Conservation (phyloP, 2,888 invertebrate species). For the Coleophora deauratella region DNA sequence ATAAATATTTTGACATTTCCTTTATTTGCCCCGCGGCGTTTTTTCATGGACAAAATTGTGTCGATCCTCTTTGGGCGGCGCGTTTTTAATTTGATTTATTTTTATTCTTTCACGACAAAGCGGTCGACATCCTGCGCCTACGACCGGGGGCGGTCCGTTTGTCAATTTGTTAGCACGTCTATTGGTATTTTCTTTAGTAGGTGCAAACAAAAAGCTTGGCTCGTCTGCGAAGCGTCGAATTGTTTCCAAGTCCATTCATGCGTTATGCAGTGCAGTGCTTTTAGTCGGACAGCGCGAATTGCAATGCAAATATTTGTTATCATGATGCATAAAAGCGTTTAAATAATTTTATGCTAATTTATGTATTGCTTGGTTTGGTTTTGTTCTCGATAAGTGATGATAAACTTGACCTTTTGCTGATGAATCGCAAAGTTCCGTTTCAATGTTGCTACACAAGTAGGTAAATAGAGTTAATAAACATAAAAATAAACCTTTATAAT, state of each 20-base stretch:
- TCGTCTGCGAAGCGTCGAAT: conserved; percentile 39
- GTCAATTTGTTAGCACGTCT: conserved; percentile 64
- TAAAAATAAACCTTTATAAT: too few species aligned
- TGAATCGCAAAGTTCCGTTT: too few species aligned
- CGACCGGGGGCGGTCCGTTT: conserved; percentile 48
- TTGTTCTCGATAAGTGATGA: too few species aligned
- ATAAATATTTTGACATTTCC: conserved; percentile 73
- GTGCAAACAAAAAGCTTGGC: conserved; percentile 51
- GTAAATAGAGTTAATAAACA: too few species aligned
- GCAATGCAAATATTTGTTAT: conserved; percentile 34
- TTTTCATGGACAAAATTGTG: conserved; percentile 63
- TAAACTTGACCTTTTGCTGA: too few species aligned
- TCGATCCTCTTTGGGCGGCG: conserved; percentile 60
- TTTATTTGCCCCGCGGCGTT: conserved; percentile 60
- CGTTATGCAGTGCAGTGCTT: conserved; percentile 22
- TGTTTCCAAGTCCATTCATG: conserved; percentile 30
- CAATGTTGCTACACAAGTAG: too few species aligned
- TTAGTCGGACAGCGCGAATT: conserved; percentile 28
- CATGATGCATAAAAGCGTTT: conserved; percentile 15
- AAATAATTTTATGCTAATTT: background rate
- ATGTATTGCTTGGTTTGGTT: too few species aligned
- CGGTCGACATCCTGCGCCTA: conserved; percentile 55
- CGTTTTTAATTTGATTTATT: conserved; percentile 72
- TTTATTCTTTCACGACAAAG: conserved; percentile 66
- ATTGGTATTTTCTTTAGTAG: conserved; percentile 55